phyloP scores from a whole-genome alignment of 2,888 invertebrate genomes.

The Caenorhabditis drosophilae region DNA sequence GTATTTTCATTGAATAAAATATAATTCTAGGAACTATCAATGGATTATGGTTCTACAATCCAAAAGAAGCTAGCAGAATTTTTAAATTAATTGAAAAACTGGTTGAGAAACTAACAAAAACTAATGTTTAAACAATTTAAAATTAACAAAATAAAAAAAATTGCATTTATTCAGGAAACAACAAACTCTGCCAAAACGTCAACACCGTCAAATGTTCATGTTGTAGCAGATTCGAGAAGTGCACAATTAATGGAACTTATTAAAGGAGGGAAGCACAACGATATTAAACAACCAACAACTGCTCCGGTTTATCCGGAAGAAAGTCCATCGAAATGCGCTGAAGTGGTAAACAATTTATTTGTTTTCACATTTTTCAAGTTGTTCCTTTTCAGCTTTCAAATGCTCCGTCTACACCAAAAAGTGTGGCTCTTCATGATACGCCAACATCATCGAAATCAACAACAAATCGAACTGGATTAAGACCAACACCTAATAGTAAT shows the following conservation, averaged over 20 bases:
- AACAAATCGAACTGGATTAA: background rate
- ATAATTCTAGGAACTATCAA: no score
- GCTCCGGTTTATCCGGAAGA: background rate
- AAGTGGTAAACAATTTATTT: background rate
- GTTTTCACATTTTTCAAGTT: background rate
- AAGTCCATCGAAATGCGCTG: background rate
- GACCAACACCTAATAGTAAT: background rate
- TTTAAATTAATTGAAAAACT: conserved; percentile 34
- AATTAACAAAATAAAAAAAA: conserved; percentile 14
- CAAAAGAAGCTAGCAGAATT: conserved; percentile 39
- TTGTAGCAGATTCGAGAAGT: conserved; percentile 3
- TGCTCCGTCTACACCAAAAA: no score
- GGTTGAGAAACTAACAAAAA: conserved; percentile 31
- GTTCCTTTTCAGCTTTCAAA: no score
- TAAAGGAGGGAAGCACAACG: conserved; percentile 14
- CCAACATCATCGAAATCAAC: conserved; percentile 8
- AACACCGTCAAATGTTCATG: conserved; percentile 4
- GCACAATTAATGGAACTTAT: conserved; percentile 35
- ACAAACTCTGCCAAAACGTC: background rate
- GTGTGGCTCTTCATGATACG: no score
- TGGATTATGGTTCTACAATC: conserved; percentile 55
- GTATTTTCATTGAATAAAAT: no score
- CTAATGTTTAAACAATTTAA: no score
- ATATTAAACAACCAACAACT: background rate
- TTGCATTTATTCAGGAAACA: conserved; percentile 1